Evolutionary conservation across 2,888 invertebrate species (phyloP).

Genomic region (Agonopterix alstromeriana): DNA sequence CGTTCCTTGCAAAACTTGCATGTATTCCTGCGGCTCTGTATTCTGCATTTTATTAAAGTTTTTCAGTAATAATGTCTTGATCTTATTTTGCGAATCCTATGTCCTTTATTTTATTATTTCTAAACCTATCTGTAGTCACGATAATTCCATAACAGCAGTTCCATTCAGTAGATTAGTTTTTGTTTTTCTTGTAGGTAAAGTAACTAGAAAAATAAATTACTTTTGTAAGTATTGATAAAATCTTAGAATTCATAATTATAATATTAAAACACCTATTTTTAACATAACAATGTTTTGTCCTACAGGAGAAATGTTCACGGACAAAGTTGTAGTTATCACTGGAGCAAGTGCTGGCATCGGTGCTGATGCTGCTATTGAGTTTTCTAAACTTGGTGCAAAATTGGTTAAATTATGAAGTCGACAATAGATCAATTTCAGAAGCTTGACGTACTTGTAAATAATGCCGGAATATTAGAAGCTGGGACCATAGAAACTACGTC

Average conservation of each 20-base stretch:
- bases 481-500: constrained; percentile 90
- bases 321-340: constrained; percentile 79
- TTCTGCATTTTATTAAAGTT: neutral
- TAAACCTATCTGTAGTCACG: too few relatives aligned
- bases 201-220: too few relatives aligned
- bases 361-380: constrained; percentile 81
- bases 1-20: too few relatives aligned
- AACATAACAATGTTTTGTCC: neutral
- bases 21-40: too few relatives aligned
- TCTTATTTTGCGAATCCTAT: neutral
- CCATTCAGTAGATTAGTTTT: too few relatives aligned
- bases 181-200: too few relatives aligned
- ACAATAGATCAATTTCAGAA: constrained; percentile 81
- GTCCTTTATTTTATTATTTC: neutral
- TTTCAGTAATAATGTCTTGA: neutral
- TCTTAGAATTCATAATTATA: too few relatives aligned
- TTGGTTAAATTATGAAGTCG: constrained; percentile 79
- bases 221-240: too few relatives aligned
- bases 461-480: constrained; percentile 88
- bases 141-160: too few relatives aligned
- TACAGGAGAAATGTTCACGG: constrained; percentile 55
- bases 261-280: too few relatives aligned
- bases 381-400: constrained; percentile 79
- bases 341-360: constrained; percentile 88
- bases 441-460: constrained; percentile 88